Evolutionary conservation across 2,113 vertebrate species (phyloP), one percentile per base, ranked within the genome.

Genomic region (Hirundichthys speculiger): DNA sequence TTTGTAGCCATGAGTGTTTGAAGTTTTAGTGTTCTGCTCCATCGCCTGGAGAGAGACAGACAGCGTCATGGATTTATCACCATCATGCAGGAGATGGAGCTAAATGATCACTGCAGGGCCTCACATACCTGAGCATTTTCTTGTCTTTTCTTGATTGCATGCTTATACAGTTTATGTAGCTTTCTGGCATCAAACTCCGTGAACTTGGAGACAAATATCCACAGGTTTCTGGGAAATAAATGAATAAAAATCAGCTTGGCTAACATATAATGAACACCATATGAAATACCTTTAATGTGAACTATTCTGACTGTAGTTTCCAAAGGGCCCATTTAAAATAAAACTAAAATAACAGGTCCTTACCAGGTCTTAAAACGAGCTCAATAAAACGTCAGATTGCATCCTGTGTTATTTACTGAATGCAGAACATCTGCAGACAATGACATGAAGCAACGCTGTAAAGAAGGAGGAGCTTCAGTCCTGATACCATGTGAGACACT

Each of bases 161-260:
- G 98, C 62, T 99, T 99, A 84, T 99, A 99, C 10, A 99, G 86
- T 54, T 99, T 99, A 84, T 99, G 98, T 64, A 99, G 82, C 58
- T 99, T 99, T 82, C 98, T 96, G 71, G 98, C 98, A 85, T 99
- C 98, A 88, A 99, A 99, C 87, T 99, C 98, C 1, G 98, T 99
- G 90, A 99, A 99, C 79, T 99, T 99, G 20, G 97, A 99, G 47
- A 99, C 97, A 90, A 99, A 99, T 88, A 99, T 99, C 97, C 97
- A 99, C 67, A 99, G 84, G 85, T 98, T 98, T 89, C 94, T 99
- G 92, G 40, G 73, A 86, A 73, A 54, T 64, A 49, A 39, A 38
- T 3, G 3, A 20, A 39, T 40, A 13, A 4, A 42, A 7, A 41
- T 16, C 15, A 45, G 43, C 30, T 34, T 34, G 11, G 30, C 30